phyloP scores from a whole-genome alignment of 1,140 invertebrate species.

The Pomphorhynchus laevis region DNA sequence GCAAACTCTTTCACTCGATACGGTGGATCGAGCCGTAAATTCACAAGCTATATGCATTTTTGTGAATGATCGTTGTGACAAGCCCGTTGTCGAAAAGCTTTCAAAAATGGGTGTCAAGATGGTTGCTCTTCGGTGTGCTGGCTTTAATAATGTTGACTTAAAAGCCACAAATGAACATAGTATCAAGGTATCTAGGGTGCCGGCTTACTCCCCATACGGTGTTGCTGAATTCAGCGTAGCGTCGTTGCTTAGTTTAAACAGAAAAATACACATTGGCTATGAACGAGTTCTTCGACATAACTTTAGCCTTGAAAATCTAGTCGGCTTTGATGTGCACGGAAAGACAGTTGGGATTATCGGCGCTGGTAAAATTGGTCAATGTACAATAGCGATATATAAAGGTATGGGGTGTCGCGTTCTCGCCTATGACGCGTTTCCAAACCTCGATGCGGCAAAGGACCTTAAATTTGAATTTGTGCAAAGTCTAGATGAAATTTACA shows the following conservation, averaged over 20 bases:
- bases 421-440: slow-evolving; percentile 5
- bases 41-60: slow-evolving; percentile 3
- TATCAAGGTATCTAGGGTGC: slow-evolving; percentile 4
- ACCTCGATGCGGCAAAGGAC: neutral
- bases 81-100: neutral
- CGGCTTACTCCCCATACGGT: slow-evolving; percentile 2
- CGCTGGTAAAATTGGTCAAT: slow-evolving; percentile 5
- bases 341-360: slow-evolving; percentile 8
- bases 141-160: slow-evolving; percentile 8
- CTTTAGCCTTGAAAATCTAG: neutral
- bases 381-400: slow-evolving; percentile 1
- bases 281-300: neutral
- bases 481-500: neutral
- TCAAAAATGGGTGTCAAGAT: neutral
- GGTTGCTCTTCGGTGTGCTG: slow-evolving; percentile 5
- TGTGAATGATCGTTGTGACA: slow-evolving; percentile 5
- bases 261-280: slow-evolving; percentile 4
- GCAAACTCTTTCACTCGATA: no score
- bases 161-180: neutral
- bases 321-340: slow-evolving; percentile 6
- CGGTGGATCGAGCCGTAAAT: neutral
- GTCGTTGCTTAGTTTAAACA: neutral
- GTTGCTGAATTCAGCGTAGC: slow-evolving; percentile 6
- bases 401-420: slow-evolving; percentile 5
- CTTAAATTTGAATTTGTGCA: slow-evolving; percentile 4